Conservation (phyloP, 1,140 invertebrate species). For the Drosophila serrata region DNA sequence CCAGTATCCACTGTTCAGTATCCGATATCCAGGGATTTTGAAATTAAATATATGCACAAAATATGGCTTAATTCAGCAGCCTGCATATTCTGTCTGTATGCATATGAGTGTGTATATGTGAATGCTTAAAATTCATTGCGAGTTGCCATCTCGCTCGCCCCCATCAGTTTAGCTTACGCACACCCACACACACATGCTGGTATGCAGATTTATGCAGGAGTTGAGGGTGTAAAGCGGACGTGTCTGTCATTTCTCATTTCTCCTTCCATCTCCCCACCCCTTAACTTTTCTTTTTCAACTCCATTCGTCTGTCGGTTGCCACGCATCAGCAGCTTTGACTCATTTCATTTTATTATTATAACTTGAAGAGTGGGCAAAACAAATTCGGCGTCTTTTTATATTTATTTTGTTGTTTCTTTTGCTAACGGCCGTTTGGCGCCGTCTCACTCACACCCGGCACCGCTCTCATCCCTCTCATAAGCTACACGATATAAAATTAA, state of each 20-base stretch:
- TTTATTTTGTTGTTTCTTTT: slow-evolving; percentile 34
- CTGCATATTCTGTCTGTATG: slow-evolving; percentile 18
- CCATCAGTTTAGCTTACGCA: neutral
- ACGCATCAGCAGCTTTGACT: slow-evolving; percentile 55
- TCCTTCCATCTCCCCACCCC: slow-evolving; percentile 41
- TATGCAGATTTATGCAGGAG: slow-evolving; percentile 41
- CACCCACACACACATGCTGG: slow-evolving; percentile 15
- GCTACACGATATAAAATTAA: slow-evolving; percentile 65
- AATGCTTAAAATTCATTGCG: slow-evolving; percentile 66
- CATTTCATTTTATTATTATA: slow-evolving; percentile 22
- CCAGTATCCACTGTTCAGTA: slow-evolving; percentile 19
- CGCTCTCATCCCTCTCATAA: slow-evolving; percentile 24
- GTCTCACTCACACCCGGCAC: slow-evolving; percentile 11
- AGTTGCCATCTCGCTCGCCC: slow-evolving; percentile 22
- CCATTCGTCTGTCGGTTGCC: slow-evolving; percentile 42
- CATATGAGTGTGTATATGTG: slow-evolving; percentile 19
- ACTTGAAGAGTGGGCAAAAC: slow-evolving; percentile 46
- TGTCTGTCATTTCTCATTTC: slow-evolving; percentile 76
- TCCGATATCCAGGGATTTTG: slow-evolving; percentile 38
- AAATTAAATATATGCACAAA: slow-evolving; percentile 28
- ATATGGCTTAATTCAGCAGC: slow-evolving; percentile 31
- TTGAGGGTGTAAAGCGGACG: slow-evolving; percentile 73
- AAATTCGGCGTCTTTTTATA: slow-evolving; percentile 55
- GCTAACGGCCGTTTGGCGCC: slow-evolving; percentile 65
- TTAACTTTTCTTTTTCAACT: slow-evolving; percentile 33